Conservation (phyloP, 2,888 invertebrate genomes). For the Galerucella pusilla region DNA sequence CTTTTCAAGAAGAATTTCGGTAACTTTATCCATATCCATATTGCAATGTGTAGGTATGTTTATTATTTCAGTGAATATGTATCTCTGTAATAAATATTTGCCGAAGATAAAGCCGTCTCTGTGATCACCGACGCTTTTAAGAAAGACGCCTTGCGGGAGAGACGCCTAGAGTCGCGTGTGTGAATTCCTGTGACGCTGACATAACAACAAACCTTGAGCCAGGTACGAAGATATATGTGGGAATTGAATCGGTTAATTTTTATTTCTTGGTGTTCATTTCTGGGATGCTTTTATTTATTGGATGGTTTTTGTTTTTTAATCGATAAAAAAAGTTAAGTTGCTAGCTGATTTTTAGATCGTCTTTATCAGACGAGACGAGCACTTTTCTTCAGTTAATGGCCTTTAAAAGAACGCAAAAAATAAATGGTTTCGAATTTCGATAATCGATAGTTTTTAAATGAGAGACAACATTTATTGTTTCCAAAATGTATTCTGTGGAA, state of each 20-base stretch:
- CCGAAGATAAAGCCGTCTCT: background rate
- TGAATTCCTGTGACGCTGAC: conserved; percentile 26
- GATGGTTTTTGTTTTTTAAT: conserved; percentile 11
- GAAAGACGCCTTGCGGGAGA: conserved; percentile 5
- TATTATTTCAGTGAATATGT: too few species aligned
- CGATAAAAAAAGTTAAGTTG: conserved; percentile 2
- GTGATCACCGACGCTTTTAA: background rate
- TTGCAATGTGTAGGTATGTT: too few species aligned
- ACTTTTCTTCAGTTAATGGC: background rate
- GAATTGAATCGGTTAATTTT: conserved; percentile 20
- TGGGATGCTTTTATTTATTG: conserved; percentile 12
- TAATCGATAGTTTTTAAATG: background rate
- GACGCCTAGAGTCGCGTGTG: conserved; percentile 23
- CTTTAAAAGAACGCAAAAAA: background rate
- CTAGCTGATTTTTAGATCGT: background rate
- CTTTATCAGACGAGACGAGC: background rate
- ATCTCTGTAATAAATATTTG: background rate
- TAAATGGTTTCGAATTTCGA: background rate
- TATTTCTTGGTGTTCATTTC: conserved; percentile 21
- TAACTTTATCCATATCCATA: too few species aligned
- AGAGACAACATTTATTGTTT: too few species aligned
- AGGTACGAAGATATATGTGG: conserved; percentile 22
- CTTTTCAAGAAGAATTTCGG: too few species aligned
- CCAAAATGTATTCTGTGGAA: too few species aligned
- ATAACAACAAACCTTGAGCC: conserved; percentile 32